Conservation (phyloP, 1,140 invertebrate species). For the Pinna nobilis region DNA sequence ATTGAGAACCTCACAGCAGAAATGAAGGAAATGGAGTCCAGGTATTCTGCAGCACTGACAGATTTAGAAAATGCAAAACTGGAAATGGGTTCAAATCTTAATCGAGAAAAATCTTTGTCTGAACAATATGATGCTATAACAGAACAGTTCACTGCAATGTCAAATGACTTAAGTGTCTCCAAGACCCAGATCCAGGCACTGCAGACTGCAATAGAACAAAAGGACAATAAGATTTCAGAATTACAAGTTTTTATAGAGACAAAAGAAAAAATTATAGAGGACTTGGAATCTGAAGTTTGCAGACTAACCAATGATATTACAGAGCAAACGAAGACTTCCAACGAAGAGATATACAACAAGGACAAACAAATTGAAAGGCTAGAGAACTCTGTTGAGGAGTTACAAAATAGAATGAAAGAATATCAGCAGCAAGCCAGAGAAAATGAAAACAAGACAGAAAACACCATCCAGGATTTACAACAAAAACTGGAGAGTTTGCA, state of each 20-base stretch:
- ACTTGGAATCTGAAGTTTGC: slow-evolving; percentile 10
- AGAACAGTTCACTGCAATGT: background rate
- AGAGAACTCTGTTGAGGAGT: slow-evolving; percentile 10
- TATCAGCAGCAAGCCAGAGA: slow-evolving; percentile 18
- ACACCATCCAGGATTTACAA: background rate
- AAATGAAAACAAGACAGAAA: background rate
- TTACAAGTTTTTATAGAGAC: slow-evolving; percentile 11
- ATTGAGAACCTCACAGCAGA: slow-evolving; percentile 14
- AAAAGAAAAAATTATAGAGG: slow-evolving; percentile 10
- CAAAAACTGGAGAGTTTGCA: slow-evolving; percentile 15
- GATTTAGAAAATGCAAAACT: background rate
- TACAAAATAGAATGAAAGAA: slow-evolving; percentile 11
- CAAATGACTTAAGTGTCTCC: background rate
- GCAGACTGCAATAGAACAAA: slow-evolving; percentile 15
- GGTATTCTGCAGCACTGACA: background rate
- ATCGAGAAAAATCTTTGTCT: too few species aligned
- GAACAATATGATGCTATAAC: too few species aligned
- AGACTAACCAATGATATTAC: background rate
- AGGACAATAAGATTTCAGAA: background rate
- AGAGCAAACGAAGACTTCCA: background rate
- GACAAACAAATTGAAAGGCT: slow-evolving; percentile 21
- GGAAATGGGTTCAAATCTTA: background rate
- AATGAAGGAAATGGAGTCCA: slow-evolving; percentile 2
- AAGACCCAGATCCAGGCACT: slow-evolving; percentile 13
- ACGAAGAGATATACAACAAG: slow-evolving; percentile 13